phyloP scores from a whole-genome alignment of 2,888 invertebrate species.

The Drosophila koepferae region DNA sequence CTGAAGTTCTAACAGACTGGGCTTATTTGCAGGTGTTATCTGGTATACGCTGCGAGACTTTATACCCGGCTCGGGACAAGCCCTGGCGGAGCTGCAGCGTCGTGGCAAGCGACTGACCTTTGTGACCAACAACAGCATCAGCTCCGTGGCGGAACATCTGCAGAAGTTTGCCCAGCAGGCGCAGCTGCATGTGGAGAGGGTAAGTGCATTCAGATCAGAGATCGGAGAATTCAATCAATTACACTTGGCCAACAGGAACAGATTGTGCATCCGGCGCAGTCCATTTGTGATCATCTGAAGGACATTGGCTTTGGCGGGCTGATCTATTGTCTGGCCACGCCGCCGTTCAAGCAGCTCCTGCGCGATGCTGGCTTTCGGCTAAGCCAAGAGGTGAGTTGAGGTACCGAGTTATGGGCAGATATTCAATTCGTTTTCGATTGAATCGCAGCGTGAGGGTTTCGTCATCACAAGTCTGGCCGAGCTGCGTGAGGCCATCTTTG shows the following conservation, averaged over 20 bases:
- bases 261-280: conserved; percentile 85
- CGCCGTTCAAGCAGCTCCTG: conserved; percentile 82
- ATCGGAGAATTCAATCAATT: neutral
- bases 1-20: neutral
- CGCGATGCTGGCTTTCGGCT: conserved; percentile 85
- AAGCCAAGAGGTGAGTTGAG: conserved; percentile 78
- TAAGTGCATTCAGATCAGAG: conserved; percentile 23
- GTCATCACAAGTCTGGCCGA: conserved; percentile 64
- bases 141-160: conserved; percentile 69
- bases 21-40: conserved; percentile 85
- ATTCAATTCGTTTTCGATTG: neutral
- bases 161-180: conserved; percentile 69
- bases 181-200: conserved; percentile 76
- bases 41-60: conserved; percentile 84
- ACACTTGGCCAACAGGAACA: conserved; percentile 50
- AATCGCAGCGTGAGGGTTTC: conserved; percentile 41
- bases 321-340: conserved; percentile 85
- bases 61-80: conserved; percentile 83
- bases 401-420: neutral
- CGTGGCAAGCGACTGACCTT: conserved; percentile 85
- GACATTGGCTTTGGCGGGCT: conserved; percentile 85
- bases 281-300: conserved; percentile 86
- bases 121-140: conserved; percentile 85
- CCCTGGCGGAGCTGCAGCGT: conserved; percentile 82
- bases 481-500: conserved; percentile 76